Percentiles rank a stretch among this genome's conserved stretches.
Conservation (phyloP, 2,797 vertebrate species). For the Amblyopsis hoosieri region DNA sequence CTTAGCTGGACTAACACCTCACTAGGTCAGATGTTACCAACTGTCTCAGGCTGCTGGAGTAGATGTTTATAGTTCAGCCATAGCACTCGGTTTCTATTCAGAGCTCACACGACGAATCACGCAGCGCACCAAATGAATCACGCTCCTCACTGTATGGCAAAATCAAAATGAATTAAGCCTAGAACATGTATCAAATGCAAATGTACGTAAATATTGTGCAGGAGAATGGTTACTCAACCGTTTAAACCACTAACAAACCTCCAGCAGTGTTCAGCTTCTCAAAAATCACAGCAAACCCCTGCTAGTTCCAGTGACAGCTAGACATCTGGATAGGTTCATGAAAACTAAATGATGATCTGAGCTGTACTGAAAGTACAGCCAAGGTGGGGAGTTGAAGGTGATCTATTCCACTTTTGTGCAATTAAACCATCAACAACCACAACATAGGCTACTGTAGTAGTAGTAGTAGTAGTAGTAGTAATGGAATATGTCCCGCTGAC, state of each 20-base stretch:
- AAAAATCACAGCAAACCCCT: constrained; percentile 15
- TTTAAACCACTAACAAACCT: constrained; percentile 49
- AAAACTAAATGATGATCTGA: constrained; percentile 43
- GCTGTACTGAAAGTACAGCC: constrained; percentile 23
- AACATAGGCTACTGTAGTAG: too few species aligned
- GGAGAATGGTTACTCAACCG: constrained; percentile 52
- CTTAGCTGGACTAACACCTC: constrained; percentile 2
- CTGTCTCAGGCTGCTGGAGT: constrained; percentile 18
- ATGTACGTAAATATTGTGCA: constrained; percentile 22
- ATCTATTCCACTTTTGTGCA: background rate
- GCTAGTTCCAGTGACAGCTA: constrained; percentile 21
- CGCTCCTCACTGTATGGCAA: constrained; percentile 41
- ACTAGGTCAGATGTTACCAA: constrained; percentile 33
- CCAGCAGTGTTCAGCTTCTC: constrained; percentile 29
- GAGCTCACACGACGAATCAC: constrained; percentile 44
- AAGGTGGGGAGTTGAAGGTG: background rate
- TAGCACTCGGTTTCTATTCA: constrained; percentile 42
- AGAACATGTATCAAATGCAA: constrained; percentile 36
- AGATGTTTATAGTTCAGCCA: constrained; percentile 31
- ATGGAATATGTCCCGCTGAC: too few species aligned
- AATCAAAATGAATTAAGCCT: constrained; percentile 44
- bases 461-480: too few species aligned
- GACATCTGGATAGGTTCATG: constrained; percentile 22
- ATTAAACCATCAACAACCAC: too few species aligned
- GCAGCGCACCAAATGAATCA: constrained; percentile 41